phyloP scores from a whole-genome alignment of 2,797 vertebrate genomes.

The Distichodus sexfasciatus region DNA sequence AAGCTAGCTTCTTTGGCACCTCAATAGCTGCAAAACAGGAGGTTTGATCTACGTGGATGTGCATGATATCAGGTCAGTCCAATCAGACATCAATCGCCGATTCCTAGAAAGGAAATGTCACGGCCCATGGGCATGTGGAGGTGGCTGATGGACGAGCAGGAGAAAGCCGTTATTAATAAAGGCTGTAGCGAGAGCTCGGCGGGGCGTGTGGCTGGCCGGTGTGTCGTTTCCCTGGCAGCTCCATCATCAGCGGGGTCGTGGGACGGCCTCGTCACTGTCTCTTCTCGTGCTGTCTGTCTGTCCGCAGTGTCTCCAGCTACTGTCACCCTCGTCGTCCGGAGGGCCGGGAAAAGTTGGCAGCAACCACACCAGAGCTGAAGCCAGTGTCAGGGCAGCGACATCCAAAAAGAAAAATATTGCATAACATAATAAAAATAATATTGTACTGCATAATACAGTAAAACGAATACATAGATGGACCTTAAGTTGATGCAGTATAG shows the following conservation, averaged over 20 bases:
- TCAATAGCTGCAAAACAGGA: not conserved
- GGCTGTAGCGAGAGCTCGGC: slow-evolving; percentile 9
- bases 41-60: not conserved
- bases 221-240: slow-evolving; percentile 30
- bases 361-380: not conserved
- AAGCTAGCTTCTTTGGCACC: not conserved
- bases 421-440: too few relatives aligned
- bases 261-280: slow-evolving; percentile 14
- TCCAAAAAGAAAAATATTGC: not conserved
- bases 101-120: slow-evolving; percentile 17
- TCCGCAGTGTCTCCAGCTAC: not conserved
- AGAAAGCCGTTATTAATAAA: slow-evolving; percentile 19
- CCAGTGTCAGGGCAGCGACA: not conserved
- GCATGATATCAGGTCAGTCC: not conserved
- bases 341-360: slow-evolving; percentile 1
- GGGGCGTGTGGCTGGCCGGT: not conserved
- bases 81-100: slow-evolving; percentile 22
- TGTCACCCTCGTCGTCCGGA: not conserved
- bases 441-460: too few relatives aligned
- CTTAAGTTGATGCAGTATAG: too few relatives aligned
- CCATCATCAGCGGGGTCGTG: slow-evolving; percentile 25
- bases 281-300: slow-evolving; percentile 9
- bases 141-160: slow-evolving; percentile 13
- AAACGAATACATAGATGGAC: too few relatives aligned
- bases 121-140: not conserved